Evolutionary conservation across 2,113 vertebrate genomes (phyloP).

Genomic region (Lagopus muta): DNA sequence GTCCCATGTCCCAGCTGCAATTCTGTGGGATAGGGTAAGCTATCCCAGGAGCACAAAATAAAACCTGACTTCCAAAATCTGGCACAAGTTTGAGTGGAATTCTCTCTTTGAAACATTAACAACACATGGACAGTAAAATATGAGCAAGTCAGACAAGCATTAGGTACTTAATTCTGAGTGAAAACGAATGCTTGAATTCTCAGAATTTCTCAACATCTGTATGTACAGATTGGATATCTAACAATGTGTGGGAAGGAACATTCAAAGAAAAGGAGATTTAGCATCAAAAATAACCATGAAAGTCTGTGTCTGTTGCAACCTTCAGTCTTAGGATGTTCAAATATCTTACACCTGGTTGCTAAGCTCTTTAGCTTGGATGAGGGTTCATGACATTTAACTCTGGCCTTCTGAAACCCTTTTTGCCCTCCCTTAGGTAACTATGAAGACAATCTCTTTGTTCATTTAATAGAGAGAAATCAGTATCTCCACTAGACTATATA

Average conservation of each 20-base stretch:
- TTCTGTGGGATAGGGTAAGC: accelerated
- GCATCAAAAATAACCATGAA: not conserved
- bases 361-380: not conserved
- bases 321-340: not conserved
- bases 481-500: not conserved
- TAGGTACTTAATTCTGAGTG: not conserved
- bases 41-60: accelerated
- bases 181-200: not conserved
- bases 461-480: not conserved
- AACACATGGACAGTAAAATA: not conserved
- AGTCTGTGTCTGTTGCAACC: accelerated
- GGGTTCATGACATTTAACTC: not conserved
- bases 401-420: not conserved
- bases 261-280: not conserved
- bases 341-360: not conserved
- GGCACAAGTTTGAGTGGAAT: accelerated
- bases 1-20: not conserved
- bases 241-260: accelerated
- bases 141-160: accelerated
- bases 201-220: not conserved
- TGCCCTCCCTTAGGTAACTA: not conserved
- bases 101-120: not conserved
- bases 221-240: not conserved
- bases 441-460: not conserved
- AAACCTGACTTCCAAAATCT: not conserved